These are phyloP conservation scores for Syncerus caffer DNA, from an alignment of 2,797 vertebrate species.

Conservation along the genomic window DNA sequence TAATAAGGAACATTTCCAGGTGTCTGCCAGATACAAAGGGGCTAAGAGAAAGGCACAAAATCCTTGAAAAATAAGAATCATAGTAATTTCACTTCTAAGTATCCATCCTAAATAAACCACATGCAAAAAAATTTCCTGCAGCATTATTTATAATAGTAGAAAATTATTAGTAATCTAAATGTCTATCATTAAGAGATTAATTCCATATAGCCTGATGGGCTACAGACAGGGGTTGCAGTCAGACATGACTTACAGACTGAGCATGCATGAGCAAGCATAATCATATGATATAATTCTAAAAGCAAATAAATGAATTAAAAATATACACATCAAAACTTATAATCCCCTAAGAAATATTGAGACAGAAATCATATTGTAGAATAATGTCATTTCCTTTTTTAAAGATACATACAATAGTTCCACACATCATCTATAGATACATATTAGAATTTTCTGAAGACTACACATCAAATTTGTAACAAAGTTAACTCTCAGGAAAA, in stretches of 20 bases:
- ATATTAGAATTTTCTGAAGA: conserved; percentile 12
- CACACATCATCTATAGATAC: neutral
- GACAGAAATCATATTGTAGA: neutral
- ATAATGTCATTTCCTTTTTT: neutral
- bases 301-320: conserved; percentile 32
- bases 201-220: neutral
- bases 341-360: neutral
- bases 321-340: neutral
- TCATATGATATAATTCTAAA: neutral
- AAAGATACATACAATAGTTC: neutral
- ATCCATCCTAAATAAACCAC: neutral
- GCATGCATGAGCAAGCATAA: neutral
- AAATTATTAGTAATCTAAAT: neutral
- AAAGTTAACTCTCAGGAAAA: neutral
- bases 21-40: neutral
- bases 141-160: neutral
- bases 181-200: neutral
- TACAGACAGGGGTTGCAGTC: neutral
- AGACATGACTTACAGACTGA: neutral
- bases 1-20: neutral
- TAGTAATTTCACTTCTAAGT: neutral
- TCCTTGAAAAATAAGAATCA: neutral
- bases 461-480: neutral
- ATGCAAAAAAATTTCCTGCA: neutral
- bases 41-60: neutral